These are phyloP conservation scores for Carlito syrichta DNA, from an alignment of 2,113 vertebrate genomes.

Conservation along the genomic window DNA sequence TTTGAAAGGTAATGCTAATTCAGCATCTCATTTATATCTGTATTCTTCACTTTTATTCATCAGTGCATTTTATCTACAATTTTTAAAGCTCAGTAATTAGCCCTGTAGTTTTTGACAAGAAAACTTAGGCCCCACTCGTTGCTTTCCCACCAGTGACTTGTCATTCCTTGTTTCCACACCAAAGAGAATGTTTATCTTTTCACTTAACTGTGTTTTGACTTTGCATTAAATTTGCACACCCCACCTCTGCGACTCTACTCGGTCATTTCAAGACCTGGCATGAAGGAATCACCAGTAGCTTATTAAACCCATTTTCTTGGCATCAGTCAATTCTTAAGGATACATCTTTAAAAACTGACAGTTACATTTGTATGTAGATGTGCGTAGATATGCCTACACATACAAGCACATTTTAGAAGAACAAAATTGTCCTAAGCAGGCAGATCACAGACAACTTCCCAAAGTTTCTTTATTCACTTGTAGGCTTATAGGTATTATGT, in stretches of 20 bases:
- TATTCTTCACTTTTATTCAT: not conserved
- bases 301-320: not conserved
- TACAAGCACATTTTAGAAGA: not conserved
- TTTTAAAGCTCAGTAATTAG: not conserved
- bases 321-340: not conserved
- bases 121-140: not conserved
- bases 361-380: not conserved
- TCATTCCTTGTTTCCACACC: not conserved
- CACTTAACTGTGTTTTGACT: not conserved
- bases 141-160: not conserved
- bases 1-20: not conserved
- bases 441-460: not conserved
- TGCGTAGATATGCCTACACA: not conserved
- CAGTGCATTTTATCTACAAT: not conserved
- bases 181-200: not conserved
- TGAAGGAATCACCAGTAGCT: not conserved
- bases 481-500: not conserved
- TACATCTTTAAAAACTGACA: not conserved
- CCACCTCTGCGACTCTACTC: not conserved
- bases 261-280: not conserved
- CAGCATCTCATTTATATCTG: not conserved
- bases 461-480: not conserved
- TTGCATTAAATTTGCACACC: not conserved
- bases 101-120: not conserved
- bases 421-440: not conserved